These are phyloP conservation scores for Aporrectodea caliginosa DNA, from an alignment of 1,140 invertebrate species.

Conservation along the genomic window DNA sequence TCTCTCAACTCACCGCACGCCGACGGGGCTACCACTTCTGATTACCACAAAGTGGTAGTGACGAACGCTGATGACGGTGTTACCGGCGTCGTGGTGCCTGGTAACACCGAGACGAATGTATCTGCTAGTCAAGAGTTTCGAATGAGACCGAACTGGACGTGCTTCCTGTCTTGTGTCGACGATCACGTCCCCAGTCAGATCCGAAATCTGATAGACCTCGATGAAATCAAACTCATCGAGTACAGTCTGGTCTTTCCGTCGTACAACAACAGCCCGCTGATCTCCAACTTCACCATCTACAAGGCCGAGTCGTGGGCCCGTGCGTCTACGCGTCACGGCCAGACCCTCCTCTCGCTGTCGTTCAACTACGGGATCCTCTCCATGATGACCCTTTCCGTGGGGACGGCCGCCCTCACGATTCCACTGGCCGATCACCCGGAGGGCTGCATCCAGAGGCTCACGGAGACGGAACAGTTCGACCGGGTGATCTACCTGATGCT, in stretches of 20 bases:
- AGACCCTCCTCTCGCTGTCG: slow-evolving; percentile 47
- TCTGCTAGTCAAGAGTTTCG: too few species aligned
- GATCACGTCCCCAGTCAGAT: slow-evolving; percentile 6
- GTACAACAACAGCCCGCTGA: slow-evolving; percentile 27
- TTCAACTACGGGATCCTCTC: slow-evolving; percentile 52
- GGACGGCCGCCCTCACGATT: slow-evolving; percentile 32
- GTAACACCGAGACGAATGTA: too few species aligned
- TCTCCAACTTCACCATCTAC: slow-evolving; percentile 18
- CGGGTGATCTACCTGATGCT: slow-evolving; percentile 41
- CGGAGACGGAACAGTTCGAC: slow-evolving; percentile 36
- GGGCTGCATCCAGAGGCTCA: slow-evolving; percentile 44
- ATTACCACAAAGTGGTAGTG: too few species aligned
- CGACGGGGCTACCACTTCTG: too few species aligned
- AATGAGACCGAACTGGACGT: too few species aligned
- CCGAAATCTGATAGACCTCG: slow-evolving; percentile 5
- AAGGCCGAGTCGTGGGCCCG: slow-evolving; percentile 41
- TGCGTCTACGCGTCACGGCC: slow-evolving; percentile 46
- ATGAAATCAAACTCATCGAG: slow-evolving; percentile 26
- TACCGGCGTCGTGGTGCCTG: too few species aligned
- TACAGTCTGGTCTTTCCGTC: slow-evolving; percentile 23
- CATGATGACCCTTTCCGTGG: slow-evolving; percentile 41
- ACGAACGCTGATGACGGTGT: too few species aligned
- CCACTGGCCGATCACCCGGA: slow-evolving; percentile 40
- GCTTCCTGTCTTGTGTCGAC: neutral
- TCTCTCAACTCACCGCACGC: too few species aligned